These are phyloP conservation scores for Sebastes nivosus DNA, from an alignment of 2,797 vertebrate genomes.

Conservation along the genomic window DNA sequence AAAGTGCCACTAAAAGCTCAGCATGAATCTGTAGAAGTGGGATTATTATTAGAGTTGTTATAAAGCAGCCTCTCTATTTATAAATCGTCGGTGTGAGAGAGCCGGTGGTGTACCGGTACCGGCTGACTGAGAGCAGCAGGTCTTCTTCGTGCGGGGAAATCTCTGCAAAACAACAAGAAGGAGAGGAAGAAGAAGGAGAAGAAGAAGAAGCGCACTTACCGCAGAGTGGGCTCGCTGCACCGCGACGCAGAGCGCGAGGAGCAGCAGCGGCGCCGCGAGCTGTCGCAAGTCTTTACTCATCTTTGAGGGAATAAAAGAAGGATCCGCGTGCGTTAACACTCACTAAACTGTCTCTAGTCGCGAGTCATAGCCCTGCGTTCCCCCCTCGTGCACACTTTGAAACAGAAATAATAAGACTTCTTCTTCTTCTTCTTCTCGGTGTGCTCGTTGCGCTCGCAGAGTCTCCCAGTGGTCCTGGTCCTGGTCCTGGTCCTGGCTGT, in stretches of 20 bases:
- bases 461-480: constrained; percentile 63
- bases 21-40: neutral
- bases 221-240: constrained; percentile 73
- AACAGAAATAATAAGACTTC: neutral
- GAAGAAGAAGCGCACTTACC: constrained; percentile 76
- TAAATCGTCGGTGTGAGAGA: constrained; percentile 44
- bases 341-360: constrained; percentile 47
- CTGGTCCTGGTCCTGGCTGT: constrained; percentile 56
- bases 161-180: neutral
- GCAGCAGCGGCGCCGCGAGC: constrained; percentile 66
- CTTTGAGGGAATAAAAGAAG: constrained; percentile 60
- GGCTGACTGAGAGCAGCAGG: constrained; percentile 17
- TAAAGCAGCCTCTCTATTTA: constrained; percentile 71
- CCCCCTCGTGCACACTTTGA: constrained; percentile 8
- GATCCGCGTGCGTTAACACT: constrained; percentile 72
- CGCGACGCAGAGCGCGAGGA: constrained; percentile 72
- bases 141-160: neutral
- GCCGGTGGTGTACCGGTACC: constrained; percentile 40
- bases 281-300: constrained; percentile 75
- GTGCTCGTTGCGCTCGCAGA: constrained; percentile 51
- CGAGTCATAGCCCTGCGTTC: constrained; percentile 48
- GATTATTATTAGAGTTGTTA: constrained; percentile 47
- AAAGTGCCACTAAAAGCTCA: neutral
- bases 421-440: constrained; percentile 15
- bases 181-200: too few relatives aligned